phyloP scores from a whole-genome alignment of 2,888 invertebrate genomes.

The Elmis aenea region DNA sequence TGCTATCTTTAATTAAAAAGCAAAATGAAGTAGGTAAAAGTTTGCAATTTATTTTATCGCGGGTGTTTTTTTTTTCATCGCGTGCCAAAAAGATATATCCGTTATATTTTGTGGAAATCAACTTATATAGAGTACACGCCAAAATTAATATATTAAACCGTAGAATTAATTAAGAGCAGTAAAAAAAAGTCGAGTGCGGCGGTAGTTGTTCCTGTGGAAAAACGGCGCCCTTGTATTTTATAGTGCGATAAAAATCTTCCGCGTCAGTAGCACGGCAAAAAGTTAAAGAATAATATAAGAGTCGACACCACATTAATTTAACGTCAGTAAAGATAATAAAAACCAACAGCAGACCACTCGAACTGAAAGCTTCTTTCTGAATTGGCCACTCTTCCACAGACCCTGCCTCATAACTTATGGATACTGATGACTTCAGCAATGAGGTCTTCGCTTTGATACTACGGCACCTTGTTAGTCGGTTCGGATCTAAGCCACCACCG shows the following conservation, averaged over 20 bases:
- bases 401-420: slow-evolving; percentile 65
- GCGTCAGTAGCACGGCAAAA: slow-evolving; percentile 33
- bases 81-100: too few species aligned
- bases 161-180: too few species aligned
- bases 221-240: too few species aligned
- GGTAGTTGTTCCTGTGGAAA: too few species aligned
- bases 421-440: slow-evolving; percentile 72
- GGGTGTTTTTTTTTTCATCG: too few species aligned
- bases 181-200: too few species aligned
- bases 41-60: too few species aligned
- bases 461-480: slow-evolving; percentile 41
- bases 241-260: slow-evolving; percentile 32
- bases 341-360: slow-evolving; percentile 37
- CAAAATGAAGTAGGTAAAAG: too few species aligned
- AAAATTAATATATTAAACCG: too few species aligned
- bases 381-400: slow-evolving; percentile 39
- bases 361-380: slow-evolving; percentile 37
- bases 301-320: slow-evolving; percentile 40
- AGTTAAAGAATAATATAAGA: slow-evolving; percentile 33
- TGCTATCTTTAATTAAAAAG: too few species aligned
- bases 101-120: too few species aligned
- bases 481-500: slow-evolving; percentile 13
- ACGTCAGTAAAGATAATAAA: slow-evolving; percentile 41
- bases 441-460: slow-evolving; percentile 46
- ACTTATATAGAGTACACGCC: too few species aligned